phyloP scores from a whole-genome alignment of 2,797 vertebrate genomes.

The Botia almorhae region DNA sequence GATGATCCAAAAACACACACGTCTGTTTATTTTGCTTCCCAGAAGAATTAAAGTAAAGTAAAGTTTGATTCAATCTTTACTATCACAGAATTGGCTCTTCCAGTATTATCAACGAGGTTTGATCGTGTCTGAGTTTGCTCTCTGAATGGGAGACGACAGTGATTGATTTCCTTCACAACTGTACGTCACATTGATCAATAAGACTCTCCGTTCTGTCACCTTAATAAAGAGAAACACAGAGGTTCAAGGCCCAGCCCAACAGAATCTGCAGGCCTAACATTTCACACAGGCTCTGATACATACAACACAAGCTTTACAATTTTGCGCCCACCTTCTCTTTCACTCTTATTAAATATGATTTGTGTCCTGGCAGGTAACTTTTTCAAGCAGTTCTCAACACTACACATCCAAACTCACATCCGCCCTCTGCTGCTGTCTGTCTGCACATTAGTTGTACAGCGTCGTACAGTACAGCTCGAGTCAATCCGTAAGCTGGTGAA shows the following conservation, averaged over 20 bases:
- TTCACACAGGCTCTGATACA: too few relatives aligned
- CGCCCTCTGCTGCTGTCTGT: not conserved
- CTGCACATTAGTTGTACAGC: not conserved
- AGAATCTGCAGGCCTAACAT: not conserved
- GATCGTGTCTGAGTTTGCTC: constrained; percentile 37
- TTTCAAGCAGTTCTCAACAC: not conserved
- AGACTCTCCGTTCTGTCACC: constrained; percentile 25
- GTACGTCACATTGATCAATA: constrained; percentile 28
- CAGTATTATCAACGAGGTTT: constrained; percentile 27
- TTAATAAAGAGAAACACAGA: constrained; percentile 20
- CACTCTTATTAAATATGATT: constrained; percentile 4
- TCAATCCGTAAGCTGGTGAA: not conserved
- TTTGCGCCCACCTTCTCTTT: not conserved
- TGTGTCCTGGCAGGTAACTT: not conserved
- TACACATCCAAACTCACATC: not conserved
- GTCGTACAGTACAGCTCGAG: not conserved
- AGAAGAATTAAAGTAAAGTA: not conserved
- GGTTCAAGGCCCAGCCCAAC: not conserved
- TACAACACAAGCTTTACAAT: not conserved
- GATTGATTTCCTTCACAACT: constrained; percentile 32
- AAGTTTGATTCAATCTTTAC: constrained; percentile 20
- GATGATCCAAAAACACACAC: not conserved
- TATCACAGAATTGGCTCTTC: constrained; percentile 43
- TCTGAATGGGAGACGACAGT: constrained; percentile 14
- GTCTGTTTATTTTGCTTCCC: not conserved